Base-by-base conservation (phyloP, 2,888 invertebrate genomes). In the Scaptomyza parva region DNA sequence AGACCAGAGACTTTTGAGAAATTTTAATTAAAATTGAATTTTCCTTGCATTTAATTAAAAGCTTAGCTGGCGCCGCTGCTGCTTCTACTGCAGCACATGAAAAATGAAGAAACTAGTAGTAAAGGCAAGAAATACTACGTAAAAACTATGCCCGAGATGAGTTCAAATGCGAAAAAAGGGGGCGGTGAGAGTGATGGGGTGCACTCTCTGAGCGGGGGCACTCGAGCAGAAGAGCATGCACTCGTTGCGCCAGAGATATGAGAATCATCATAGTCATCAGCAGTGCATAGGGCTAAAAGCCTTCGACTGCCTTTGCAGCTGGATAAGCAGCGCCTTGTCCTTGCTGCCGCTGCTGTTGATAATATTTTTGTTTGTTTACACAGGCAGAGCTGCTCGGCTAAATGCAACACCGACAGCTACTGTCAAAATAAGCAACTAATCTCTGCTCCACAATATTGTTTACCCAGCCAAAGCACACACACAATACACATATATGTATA, bases 31-130 rank as follows among this genome's bases (percentile, higher is more conserved):
- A 84, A 84, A 84, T 84, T 86, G 84, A 81, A 84, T 84, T 86
- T 86, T 86, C 75, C 86, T 86, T 84, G 84, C 84, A 84, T 84
- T 84, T 84, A 84, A 86, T 84, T 84, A 84, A 84, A 84, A 86
- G 84, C 84, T 84, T 86, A 86, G 81, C 65, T 54, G 59, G 28
- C 65, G 50, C 57, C 51, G 70, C 71, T 75, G 81, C 73, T 67
- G 78, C 33, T 65, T 73, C 70, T n/a, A 6, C 3, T 17, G 37
- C 17, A 62, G 82, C 85, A 81, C 76, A 81, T 84, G 84, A 82
- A 82, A 85, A 85, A 82, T 85, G 82, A 82, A 68, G 71, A 60
- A 63, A 55, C 35, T 5, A 22, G 5, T 3, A 62, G 37, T 1
- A 66, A 74, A 65, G 74, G 68, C 77, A 75, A 77, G 79, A 79